These are phyloP conservation scores for Thaleichthys pacificus DNA, from an alignment of 2,797 vertebrate genomes.

Conservation along the genomic window DNA sequence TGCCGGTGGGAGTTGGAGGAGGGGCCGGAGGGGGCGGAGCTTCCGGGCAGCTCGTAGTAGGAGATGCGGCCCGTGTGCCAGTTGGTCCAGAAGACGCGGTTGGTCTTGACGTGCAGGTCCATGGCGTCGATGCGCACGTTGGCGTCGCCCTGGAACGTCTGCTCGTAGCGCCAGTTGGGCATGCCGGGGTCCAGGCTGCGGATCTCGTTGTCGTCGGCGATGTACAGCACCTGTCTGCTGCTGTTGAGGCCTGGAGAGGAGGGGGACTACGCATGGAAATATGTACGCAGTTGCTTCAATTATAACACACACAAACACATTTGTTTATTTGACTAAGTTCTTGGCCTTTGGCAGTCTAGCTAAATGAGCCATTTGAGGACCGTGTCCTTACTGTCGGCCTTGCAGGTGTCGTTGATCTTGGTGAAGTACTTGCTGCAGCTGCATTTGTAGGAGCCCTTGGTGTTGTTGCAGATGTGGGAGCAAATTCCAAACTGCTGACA, in stretches of 20 bases:
- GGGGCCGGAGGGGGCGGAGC: constrained; percentile 58
- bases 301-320: background rate
- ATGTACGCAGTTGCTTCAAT: background rate
- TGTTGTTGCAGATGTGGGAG: constrained; percentile 97
- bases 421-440: constrained; percentile 92
- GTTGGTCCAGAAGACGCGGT: constrained; percentile 97
- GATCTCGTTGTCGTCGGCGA: constrained; percentile 95
- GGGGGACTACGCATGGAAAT: background rate
- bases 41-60: constrained; percentile 82
- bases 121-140: constrained; percentile 94
- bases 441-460: constrained; percentile 90
- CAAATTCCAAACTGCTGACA: constrained; percentile 89
- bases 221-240: constrained; percentile 88
- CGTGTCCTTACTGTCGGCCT: constrained; percentile 83
- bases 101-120: constrained; percentile 92
- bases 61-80: constrained; percentile 96
- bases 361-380: background rate
- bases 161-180: constrained; percentile 92
- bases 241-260: constrained; percentile 75
- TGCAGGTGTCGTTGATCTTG: constrained; percentile 89
- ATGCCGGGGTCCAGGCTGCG: constrained; percentile 91
- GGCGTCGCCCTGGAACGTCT: constrained; percentile 91
- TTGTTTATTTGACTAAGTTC: background rate
- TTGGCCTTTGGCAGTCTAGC: background rate
- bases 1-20: constrained; percentile 84